These are phyloP conservation scores for Craseonycteris thonglongyai DNA, from an alignment of 2,113 vertebrate species.

Conservation along the genomic window DNA sequence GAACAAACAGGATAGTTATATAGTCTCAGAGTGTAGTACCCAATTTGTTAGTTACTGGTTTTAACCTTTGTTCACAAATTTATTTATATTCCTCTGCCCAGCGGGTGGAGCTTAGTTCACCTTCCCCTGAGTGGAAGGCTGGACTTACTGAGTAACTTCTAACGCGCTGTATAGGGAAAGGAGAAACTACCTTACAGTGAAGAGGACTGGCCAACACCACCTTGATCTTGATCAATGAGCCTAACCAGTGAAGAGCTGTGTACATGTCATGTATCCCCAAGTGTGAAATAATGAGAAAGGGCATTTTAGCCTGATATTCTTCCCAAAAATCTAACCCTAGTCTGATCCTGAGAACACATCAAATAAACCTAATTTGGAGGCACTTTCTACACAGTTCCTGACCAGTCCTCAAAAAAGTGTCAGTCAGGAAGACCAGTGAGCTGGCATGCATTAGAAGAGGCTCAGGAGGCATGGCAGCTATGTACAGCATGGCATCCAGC, in stretches of 20 bases:
- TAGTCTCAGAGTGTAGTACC: background rate
- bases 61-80: background rate
- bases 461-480: background rate
- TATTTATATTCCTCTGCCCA: background rate
- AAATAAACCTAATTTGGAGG: background rate
- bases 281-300: background rate
- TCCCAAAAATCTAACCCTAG: background rate
- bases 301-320: background rate
- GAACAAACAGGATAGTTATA: background rate
- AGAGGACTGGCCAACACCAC: background rate
- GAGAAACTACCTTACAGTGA: background rate
- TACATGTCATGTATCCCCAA: background rate
- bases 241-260: background rate
- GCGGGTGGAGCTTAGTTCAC: background rate
- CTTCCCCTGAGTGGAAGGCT: background rate
- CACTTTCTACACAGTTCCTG: background rate
- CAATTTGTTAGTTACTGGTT: background rate
- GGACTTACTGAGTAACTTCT: background rate
- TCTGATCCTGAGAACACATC: background rate
- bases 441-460: background rate
- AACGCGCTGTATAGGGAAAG: background rate
- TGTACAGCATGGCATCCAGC: too few relatives aligned
- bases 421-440: background rate
- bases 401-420: background rate
- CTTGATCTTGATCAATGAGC: background rate